Base-by-base conservation (phyloP, 2,113 vertebrate species). In the Alces alces region DNA sequence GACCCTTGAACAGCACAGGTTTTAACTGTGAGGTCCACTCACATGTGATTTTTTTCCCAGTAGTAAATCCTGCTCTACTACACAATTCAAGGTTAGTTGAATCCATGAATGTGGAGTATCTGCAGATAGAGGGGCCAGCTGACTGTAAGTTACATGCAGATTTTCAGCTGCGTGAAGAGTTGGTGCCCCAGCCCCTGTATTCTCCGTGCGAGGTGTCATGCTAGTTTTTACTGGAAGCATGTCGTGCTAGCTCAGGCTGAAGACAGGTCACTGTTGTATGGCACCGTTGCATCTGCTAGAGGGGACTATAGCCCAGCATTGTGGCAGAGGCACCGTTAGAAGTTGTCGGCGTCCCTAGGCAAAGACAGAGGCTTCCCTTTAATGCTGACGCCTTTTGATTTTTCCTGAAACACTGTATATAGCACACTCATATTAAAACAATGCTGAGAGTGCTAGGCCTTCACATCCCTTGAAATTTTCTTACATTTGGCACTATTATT, bases 271-370 rank as follows among this genome's bases (percentile, higher is more conserved):
- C 36, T 64, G 73, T 70, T 13, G 12, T 17, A 1, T n/a, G 39
- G 33, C 27, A 21, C 15, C 7, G 27, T 50, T 36, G 78, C 66
- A 17, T 58, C 61, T 93, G 55, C 60, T 57, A n/a, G 27, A 80
- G 30, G 30, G 12, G 21, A 0, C 33, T 19, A 1, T 25, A 6
- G 64, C 45, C 30, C 64, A 45, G 28, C 7, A 0, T 8, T 19
- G 14, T 30, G 5, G 64, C 64, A 91, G 36, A 25, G 17, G 55
- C 47, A 5, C 39, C n/a, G 50, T 84, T 70, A 10, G 52, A 96
- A 58, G 58, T 17, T 61, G 57, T 12, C 25, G 25, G 0, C 76
- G 39, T 33, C 36, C 60, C 80, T 23, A 4, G 78, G 27, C 19
- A 60, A 17, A 93, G 55, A 19, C 7, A 89, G 64, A 80, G 28